Percentiles rank a stretch among this genome's conserved stretches.
These are phyloP conservation scores for Drosophila bocqueti DNA, from an alignment of 1,140 invertebrate genomes.

Conservation along the genomic window DNA sequence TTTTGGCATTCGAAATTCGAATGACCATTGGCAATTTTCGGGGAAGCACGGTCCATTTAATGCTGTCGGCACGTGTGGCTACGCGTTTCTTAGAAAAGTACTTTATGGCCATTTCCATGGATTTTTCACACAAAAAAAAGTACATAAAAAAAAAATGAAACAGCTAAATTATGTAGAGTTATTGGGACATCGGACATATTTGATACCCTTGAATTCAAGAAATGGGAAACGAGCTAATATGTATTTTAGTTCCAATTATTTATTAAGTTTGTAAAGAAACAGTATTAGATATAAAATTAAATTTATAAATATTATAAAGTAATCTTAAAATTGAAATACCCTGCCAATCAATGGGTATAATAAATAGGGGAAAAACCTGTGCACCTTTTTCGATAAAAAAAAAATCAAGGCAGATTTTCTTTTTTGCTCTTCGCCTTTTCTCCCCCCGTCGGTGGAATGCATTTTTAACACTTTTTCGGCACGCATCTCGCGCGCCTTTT, in stretches of 20 bases:
- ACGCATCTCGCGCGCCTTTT: conserved; percentile 38
- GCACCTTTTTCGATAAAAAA: not conserved
- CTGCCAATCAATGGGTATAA: not conserved
- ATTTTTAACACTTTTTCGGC: conserved; percentile 56
- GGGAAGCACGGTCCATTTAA: conserved; percentile 19
- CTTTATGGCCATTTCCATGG: conserved; percentile 30
- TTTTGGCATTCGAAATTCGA: conserved; percentile 40
- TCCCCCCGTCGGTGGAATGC: conserved; percentile 13
- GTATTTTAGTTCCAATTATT: not conserved
- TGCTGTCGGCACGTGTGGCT: conserved; percentile 31
- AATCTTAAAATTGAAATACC: not conserved
- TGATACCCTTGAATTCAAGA: not conserved
- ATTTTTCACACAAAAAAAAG: not conserved
- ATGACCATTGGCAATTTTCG: conserved; percentile 39
- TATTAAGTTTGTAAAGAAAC: too few relatives aligned
- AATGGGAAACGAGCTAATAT: too few relatives aligned
- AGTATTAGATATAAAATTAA: too few relatives aligned
- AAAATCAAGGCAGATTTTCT: conserved; percentile 47
- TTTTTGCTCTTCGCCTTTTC: not conserved
- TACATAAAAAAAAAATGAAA: not conserved
- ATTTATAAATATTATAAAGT: not conserved
- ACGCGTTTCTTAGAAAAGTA: conserved; percentile 5
- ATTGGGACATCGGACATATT: not conserved
- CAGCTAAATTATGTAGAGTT: not conserved
- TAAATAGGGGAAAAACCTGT: conserved; percentile 2